phyloP scores from a whole-genome alignment of 37 sponge, comb jelly and placozoan species.

The Geodia barretti region DNA sequence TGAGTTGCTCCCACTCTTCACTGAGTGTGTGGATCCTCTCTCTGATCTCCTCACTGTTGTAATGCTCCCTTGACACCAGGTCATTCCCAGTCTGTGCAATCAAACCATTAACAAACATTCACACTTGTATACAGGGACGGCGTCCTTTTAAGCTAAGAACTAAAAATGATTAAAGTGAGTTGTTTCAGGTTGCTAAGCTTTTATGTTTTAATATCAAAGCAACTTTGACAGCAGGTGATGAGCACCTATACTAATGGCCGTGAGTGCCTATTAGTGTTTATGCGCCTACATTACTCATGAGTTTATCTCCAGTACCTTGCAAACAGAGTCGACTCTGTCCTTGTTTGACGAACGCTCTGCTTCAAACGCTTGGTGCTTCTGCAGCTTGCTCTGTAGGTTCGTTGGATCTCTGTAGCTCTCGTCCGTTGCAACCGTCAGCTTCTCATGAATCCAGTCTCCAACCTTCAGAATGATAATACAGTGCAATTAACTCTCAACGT shows the following conservation, averaged over 20 bases:
- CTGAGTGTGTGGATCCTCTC: constrained; percentile 49
- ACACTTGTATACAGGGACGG: not conserved
- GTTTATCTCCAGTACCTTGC: constrained; percentile 33
- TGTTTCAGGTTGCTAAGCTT: too few species aligned
- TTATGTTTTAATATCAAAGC: too few species aligned
- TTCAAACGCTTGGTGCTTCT: constrained; percentile 94
- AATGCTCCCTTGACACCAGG: constrained; percentile 62
- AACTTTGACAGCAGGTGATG: too few species aligned
- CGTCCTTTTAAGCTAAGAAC: not conserved
- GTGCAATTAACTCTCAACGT: too few species aligned
- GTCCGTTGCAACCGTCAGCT: constrained; percentile 81
- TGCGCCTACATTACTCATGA: too few species aligned
- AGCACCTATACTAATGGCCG: too few species aligned
- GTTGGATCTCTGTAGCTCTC: constrained; percentile 90
- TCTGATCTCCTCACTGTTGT: constrained; percentile 49
- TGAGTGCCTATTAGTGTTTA: too few species aligned
- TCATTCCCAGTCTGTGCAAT: constrained; percentile 51
- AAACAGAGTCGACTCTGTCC: constrained; percentile 70
- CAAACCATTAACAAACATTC: not conserved
- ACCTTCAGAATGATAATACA: constrained; percentile 24
- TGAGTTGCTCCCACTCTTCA: constrained; percentile 75
- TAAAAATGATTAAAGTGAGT: too few species aligned
- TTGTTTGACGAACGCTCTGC: constrained; percentile 90
- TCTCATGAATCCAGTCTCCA: constrained; percentile 81
- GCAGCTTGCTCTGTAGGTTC: constrained; percentile 83